Evolutionary conservation across 2,113 vertebrate species (phyloP).

Genomic region (Notarius quadriscutis): DNA sequence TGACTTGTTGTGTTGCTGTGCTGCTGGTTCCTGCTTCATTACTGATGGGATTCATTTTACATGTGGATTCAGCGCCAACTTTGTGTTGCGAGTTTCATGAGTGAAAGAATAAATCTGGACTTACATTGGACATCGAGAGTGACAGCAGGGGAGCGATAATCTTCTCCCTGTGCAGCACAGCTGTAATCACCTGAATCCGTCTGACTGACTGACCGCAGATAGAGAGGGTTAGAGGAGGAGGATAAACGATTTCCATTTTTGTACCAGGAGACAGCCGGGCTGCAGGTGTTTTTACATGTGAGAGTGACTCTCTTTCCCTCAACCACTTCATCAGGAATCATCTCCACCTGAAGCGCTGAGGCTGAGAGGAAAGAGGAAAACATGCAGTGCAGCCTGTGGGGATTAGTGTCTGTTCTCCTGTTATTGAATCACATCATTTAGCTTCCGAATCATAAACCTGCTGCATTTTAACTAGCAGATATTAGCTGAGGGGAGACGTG

Average conservation of each 20-base stretch:
- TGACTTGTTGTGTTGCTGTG: neutral
- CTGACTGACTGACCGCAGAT: neutral
- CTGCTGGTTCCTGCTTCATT: neutral
- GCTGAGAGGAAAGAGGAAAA: neutral
- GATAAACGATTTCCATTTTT: neutral
- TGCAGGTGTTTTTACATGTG: constrained; percentile 44
- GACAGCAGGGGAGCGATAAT: constrained; percentile 22
- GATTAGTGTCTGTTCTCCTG: neutral
- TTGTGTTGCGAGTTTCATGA: neutral
- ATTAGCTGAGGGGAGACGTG: too few species aligned
- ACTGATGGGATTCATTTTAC: neutral
- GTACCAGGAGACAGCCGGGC: constrained; percentile 22
- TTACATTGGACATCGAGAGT: constrained; percentile 20
- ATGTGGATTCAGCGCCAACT: neutral
- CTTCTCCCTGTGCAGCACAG: neutral
- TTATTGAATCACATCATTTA: too few species aligned
- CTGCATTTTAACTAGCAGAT: too few species aligned
- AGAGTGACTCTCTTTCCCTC: constrained; percentile 35
- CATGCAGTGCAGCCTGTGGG: too few species aligned
- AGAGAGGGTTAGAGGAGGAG: neutral
- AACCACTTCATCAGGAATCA: constrained; percentile 6
- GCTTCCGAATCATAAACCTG: too few species aligned
- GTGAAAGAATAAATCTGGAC: neutral
- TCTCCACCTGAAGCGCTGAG: constrained; percentile 38
- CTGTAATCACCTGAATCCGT: neutral